phyloP scores from a whole-genome alignment of 2,888 invertebrate genomes.

The Pollenia griseotomentosa region DNA sequence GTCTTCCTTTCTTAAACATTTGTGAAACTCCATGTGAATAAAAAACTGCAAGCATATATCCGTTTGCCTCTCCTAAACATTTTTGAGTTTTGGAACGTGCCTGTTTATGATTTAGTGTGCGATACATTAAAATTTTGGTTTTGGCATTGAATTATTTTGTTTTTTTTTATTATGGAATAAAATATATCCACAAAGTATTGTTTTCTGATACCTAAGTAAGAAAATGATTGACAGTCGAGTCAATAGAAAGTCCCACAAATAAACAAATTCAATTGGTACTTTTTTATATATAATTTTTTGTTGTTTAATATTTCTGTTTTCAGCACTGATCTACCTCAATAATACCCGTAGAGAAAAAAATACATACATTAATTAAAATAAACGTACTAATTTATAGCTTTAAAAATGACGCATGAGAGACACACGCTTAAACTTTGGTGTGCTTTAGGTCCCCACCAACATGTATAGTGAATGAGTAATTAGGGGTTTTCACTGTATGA shows the following conservation, averaged over 20 bases:
- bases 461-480: background rate
- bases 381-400: conserved; percentile 18
- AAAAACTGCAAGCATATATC: too few species aligned
- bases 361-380: conserved; percentile 24
- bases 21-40: too few species aligned
- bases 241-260: conserved; percentile 4
- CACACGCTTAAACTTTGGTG: background rate
- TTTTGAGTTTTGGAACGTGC: too few species aligned
- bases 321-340: conserved; percentile 41
- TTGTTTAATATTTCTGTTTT: background rate
- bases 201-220: background rate
- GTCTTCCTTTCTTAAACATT: too few species aligned
- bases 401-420: conserved; percentile 23
- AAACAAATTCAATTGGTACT: background rate
- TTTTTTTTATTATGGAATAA: background rate
- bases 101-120: too few species aligned
- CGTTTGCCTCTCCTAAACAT: too few species aligned
- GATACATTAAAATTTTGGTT: background rate
- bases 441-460: background rate
- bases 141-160: background rate
- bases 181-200: background rate
- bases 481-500: background rate
- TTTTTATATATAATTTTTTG: background rate
- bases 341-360: background rate
- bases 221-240: background rate